These are phyloP conservation scores for Polypedilum pembai DNA, from an alignment of 1,140 invertebrate genomes.

Conservation along the genomic window DNA sequence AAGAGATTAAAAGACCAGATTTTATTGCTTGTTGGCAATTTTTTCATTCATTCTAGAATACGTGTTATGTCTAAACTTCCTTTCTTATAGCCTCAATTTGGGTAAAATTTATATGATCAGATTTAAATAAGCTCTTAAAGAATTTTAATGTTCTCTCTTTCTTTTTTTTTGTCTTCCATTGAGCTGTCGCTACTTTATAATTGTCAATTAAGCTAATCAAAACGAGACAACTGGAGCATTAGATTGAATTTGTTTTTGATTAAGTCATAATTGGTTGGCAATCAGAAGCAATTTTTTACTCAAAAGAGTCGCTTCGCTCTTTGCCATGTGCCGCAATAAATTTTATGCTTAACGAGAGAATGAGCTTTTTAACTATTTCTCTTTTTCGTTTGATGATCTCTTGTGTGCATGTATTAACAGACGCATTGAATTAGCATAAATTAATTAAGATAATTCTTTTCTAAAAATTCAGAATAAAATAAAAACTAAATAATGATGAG, in stretches of 20 bases:
- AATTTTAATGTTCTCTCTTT: background rate
- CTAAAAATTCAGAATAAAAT: no score
- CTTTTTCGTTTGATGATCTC: background rate
- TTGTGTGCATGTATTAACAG: background rate
- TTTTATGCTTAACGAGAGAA: slow-evolving; percentile 12
- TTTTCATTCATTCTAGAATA: no score
- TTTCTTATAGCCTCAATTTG: no score
- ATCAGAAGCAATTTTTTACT: background rate
- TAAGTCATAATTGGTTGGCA: slow-evolving; percentile 2
- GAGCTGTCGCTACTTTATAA: background rate
- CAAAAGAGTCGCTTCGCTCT: background rate
- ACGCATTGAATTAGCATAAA: background rate
- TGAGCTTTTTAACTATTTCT: background rate
- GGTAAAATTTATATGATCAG: no score
- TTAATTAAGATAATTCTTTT: slow-evolving; percentile 5
- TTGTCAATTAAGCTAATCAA: slow-evolving; percentile 11
- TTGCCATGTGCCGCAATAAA: background rate
- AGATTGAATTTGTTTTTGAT: slow-evolving; percentile 10
- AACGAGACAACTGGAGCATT: background rate
- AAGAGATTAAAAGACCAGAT: background rate
- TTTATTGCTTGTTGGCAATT: no score
- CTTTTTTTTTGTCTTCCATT: background rate
- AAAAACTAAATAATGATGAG: background rate
- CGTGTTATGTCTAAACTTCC: no score
- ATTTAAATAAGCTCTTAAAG: background rate